Conservation (phyloP, 2,797 vertebrate species). For the Sphenodon punctatus region DNA sequence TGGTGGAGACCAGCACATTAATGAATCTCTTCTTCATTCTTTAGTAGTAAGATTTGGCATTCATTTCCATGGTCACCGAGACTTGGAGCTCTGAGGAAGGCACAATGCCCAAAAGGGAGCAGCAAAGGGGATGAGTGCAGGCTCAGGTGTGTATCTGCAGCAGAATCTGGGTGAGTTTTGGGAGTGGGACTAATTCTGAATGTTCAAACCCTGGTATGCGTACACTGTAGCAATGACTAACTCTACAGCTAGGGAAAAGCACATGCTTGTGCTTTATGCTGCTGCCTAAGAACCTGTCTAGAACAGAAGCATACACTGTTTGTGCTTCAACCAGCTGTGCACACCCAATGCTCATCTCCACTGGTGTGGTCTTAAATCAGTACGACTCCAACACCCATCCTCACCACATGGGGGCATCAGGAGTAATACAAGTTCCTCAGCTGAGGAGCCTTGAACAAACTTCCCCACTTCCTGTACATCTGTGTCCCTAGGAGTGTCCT, state of each 20-base stretch:
- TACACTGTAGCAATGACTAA: accelerated
- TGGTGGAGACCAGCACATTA: neutral
- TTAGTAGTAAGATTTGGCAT: neutral
- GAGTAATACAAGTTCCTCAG: too few relatives aligned
- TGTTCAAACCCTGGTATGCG: neutral
- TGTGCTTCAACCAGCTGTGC: neutral
- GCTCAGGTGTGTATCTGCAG: neutral
- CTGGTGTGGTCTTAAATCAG: neutral
- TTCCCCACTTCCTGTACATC: neutral
- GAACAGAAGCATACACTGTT: neutral
- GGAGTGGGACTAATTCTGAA: neutral
- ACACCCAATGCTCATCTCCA: neutral
- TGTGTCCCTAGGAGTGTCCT: neutral
- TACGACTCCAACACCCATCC: neutral
- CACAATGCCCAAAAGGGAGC: neutral
- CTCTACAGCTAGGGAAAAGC: accelerated
- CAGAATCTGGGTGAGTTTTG: neutral
- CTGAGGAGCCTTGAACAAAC: neutral
- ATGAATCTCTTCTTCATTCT: neutral
- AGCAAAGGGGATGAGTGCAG: accelerated
- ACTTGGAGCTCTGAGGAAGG: neutral
- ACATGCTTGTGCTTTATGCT: neutral
- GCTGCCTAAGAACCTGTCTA: neutral
- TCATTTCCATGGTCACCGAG: neutral
- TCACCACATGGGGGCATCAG: accelerated